phyloP scores from a whole-genome alignment of 2,888 invertebrate species.

The Pocota personata region DNA sequence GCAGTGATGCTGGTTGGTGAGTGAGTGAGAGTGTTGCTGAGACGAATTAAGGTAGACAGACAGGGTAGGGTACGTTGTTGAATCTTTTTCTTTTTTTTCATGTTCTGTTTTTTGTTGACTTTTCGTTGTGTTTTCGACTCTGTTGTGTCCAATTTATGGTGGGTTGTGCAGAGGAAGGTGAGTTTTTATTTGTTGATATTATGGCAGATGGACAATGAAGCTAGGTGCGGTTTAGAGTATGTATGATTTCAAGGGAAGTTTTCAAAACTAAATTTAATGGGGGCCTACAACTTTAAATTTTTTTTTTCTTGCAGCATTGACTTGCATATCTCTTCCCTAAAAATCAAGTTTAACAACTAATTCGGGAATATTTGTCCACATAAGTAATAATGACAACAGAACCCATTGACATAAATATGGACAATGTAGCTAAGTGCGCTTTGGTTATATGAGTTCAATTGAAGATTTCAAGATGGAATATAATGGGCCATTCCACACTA shows the following conservation, averaged over 20 bases:
- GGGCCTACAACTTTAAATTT: no score
- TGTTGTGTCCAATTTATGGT: neutral
- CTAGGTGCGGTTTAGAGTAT: neutral
- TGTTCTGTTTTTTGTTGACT: slow-evolving; percentile 31
- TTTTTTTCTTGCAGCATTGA: no score
- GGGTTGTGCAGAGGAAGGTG: neutral
- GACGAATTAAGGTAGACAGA: neutral
- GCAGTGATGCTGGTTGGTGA: neutral
- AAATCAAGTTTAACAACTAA: no score
- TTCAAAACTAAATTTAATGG: no score
- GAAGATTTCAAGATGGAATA: no score
- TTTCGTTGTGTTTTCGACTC: slow-evolving; percentile 35
- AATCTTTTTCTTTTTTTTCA: slow-evolving; percentile 4
- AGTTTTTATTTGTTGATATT: neutral
- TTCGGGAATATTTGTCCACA: no score
- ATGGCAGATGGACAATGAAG: slow-evolving; percentile 2
- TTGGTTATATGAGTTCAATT: no score
- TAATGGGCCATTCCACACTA: no score
- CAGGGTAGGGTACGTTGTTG: slow-evolving; percentile 31
- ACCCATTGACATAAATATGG: no score
- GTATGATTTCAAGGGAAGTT: neutral
- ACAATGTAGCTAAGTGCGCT: no score
- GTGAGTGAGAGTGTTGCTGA: slow-evolving; percentile 1
- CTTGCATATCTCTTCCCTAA: no score
- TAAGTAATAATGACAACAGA: no score